A percentile compares a stretch with the other conserved stretches of the same genome.
Evolutionary conservation across 2,888 invertebrate species (phyloP).

Genomic region (Lydus trimaculatus): DNA sequence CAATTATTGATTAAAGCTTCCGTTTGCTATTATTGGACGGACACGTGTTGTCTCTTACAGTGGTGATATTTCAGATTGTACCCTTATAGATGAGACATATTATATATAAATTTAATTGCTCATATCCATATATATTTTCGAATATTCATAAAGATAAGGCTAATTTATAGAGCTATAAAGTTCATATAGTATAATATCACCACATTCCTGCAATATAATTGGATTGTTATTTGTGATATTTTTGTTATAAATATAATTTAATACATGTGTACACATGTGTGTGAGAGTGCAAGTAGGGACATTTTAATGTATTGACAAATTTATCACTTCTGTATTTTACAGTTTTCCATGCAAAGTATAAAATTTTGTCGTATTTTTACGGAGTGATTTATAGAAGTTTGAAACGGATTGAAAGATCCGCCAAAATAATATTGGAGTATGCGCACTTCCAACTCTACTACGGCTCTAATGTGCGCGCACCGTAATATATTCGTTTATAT

Average conservation of each 20-base stretch:
- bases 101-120: neutral
- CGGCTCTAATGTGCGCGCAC: too few relatives aligned
- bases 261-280: constrained; percentile 7
- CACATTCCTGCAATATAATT: constrained; percentile 53
- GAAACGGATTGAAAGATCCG: too few relatives aligned
- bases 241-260: constrained; percentile 29
- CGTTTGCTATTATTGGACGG: too few relatives aligned
- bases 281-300: constrained; percentile 14
- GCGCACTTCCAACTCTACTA: too few relatives aligned
- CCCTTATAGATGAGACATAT: neutral
- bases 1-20: too few relatives aligned
- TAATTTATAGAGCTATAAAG: constrained; percentile 53
- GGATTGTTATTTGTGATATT: constrained; percentile 48
- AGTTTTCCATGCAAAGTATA: too few relatives aligned
- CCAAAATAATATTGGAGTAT: too few relatives aligned
- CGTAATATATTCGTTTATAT: too few relatives aligned
- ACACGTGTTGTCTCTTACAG: too few relatives aligned
- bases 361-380: neutral
- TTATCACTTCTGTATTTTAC: constrained; percentile 27
- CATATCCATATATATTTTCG: constrained; percentile 47
- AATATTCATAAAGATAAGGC: constrained; percentile 54
- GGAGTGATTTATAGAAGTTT: neutral
- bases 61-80: too few relatives aligned
- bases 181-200: constrained; percentile 51
- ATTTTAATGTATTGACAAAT: constrained; percentile 27